Evolutionary conservation across 2,888 invertebrate species (phyloP), one percentile per base, ranked within the genome.

Genomic region (Pristionchus arcanus): DNA sequence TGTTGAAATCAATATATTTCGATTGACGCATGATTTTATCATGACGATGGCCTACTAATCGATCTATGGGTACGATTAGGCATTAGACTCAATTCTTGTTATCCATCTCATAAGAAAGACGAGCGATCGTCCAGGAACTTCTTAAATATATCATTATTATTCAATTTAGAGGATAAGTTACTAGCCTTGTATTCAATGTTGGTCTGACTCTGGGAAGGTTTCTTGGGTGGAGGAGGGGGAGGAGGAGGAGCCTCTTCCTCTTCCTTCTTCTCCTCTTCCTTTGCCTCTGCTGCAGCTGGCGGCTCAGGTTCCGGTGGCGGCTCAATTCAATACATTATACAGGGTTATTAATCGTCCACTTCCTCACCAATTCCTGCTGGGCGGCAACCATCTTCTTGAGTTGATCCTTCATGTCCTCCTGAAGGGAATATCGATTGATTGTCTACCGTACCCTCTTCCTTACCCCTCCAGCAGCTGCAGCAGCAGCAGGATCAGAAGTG

Each of bases 71-170:
- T 59, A 59, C 59, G 59, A 59, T 59, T 59, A 59, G 59, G 59
- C 59, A 59, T 59, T 59, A 59, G 59, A 59, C 59, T 66, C 66
- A 7, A 66, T 66, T 66, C 66, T 66, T 66, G 66, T 66, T 59
- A 66, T 21, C 66, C 25, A n/a, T 28, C 66, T 66, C 66, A 74
- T 15, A 74, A 31, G 74, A 74, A 74, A 19, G 74, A 34, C 31
- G 74, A 74, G 2, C 74, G 74, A 74, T 74, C 74, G 37, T 74
- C 74, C 34, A 74, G 37, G 74, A 74, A 74, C 21, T 74, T 74
- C 74, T 74, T 0, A 74, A 68, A 28, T 21, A 13, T 3, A 19
- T 9, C 7, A 25, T 53, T 9, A 49, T 83, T n/a, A 34, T 11
- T 42, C 4, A 28, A 21, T 34, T 49, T 21, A n/a, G 3, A 25